Evolutionary conservation across 2,888 invertebrate species (phyloP).

Genomic region (Lithophane ornitopus): DNA sequence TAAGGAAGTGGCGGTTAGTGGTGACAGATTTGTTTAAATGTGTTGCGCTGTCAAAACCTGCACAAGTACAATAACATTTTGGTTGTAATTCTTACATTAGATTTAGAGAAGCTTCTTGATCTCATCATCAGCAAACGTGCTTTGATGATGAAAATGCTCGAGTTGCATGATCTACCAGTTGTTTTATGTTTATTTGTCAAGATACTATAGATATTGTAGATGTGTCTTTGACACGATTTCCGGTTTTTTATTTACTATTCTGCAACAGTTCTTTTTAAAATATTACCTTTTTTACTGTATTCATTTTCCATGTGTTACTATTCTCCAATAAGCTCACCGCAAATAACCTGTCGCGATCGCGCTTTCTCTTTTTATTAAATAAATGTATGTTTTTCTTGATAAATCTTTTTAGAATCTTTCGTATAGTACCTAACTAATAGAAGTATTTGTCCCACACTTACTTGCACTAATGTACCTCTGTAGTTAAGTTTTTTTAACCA

Average conservation of each 20-base stretch:
- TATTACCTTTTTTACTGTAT: neutral
- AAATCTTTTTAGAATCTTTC: neutral
- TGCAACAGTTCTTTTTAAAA: neutral
- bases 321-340: neutral
- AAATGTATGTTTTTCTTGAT: neutral
- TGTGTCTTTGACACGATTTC: neutral
- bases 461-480: neutral
- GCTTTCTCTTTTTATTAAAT: neutral
- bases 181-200: no score
- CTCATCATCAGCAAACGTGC: neutral
- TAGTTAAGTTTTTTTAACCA: neutral
- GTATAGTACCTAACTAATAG: neutral
- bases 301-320: neutral
- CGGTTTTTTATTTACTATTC: neutral
- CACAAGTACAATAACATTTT: neutral
- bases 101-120: conserved; percentile 57
- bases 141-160: neutral
- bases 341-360: neutral
- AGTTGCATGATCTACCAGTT: no score
- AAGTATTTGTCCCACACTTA: neutral
- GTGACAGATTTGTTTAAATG: no score
- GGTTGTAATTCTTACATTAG: conserved; percentile 42
- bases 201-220: neutral
- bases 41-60: neutral
- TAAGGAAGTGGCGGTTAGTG: neutral